Conservation (phyloP, 2,888 invertebrate genomes). For the Onchidella celtica region DNA sequence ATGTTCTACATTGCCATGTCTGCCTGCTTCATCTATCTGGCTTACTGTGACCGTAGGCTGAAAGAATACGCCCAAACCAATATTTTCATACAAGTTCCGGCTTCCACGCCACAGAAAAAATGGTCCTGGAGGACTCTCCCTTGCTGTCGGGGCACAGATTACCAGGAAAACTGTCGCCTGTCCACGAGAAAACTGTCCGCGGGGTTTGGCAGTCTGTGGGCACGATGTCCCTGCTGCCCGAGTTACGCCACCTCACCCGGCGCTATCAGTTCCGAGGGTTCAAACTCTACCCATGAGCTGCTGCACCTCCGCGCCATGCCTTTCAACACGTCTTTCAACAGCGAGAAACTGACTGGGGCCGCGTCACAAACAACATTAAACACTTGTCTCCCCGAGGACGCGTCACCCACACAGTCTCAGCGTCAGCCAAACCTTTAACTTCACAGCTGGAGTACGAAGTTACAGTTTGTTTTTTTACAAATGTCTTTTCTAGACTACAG, state of each 20-base stretch:
- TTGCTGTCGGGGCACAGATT: not conserved
- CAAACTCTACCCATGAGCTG: constrained; percentile 37
- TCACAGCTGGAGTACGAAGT: too few relatives aligned
- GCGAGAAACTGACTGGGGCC: not conserved
- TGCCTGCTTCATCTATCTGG: constrained; percentile 40
- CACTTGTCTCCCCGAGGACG: constrained; percentile 1
- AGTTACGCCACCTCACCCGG: not conserved
- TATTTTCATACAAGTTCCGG: constrained; percentile 10
- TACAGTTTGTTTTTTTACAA: too few relatives aligned
- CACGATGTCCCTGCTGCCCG: not conserved
- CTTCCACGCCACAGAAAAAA: not conserved
- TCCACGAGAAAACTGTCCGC: too few relatives aligned
- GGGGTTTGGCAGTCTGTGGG: not conserved
- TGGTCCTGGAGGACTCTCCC: not conserved
- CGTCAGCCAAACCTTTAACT: too few relatives aligned
- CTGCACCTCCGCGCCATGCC: constrained; percentile 16
- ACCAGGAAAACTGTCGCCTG: not conserved
- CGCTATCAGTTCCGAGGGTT: not conserved
- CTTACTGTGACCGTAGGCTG: constrained; percentile 29
- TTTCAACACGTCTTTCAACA: not conserved
- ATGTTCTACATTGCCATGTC: constrained; percentile 39
- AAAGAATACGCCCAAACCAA: constrained; percentile 20
- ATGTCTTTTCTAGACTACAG: too few relatives aligned
- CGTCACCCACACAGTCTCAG: not conserved
- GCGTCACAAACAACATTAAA: constrained; percentile 12